Percentiles rank a stretch among this genome's conserved stretches.
Conservation (phyloP, 1,140 invertebrate species). For the Cylas formicarius region DNA sequence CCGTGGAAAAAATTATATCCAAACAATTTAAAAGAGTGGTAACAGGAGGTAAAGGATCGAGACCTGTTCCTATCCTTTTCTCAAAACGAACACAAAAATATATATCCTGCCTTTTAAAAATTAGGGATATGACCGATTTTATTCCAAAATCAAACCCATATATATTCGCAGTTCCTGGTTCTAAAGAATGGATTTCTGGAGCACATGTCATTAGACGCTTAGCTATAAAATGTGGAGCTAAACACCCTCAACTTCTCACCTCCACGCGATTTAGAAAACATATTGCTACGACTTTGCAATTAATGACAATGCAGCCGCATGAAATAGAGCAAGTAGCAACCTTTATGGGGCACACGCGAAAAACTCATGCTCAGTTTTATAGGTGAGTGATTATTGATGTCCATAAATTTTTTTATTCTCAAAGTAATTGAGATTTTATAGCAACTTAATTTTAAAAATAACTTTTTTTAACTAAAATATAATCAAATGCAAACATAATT, state of each 20-base stretch:
- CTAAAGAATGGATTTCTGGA: slow-evolving; percentile 18
- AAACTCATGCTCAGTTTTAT: no score
- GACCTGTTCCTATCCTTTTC: slow-evolving; percentile 20
- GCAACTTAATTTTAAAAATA: no score
- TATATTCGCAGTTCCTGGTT: slow-evolving; percentile 21
- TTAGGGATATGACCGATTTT: no score
- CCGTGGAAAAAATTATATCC: slow-evolving; percentile 12
- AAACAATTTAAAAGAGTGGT: slow-evolving; percentile 18
- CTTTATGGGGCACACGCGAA: slow-evolving; percentile 22
- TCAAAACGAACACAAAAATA: no score
- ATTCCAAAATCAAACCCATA: slow-evolving; percentile 23
- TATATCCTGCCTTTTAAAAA: no score
- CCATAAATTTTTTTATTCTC: no score
- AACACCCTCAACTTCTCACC: slow-evolving; percentile 20
- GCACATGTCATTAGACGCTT: slow-evolving; percentile 16
- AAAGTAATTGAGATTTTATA: no score
- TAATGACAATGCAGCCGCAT: slow-evolving; percentile 15
- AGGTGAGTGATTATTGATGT: no score
- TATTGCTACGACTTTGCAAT: slow-evolving; percentile 22
- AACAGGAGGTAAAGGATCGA: slow-evolving; percentile 10
- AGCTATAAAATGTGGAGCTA: slow-evolving; percentile 14
- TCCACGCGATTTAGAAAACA: slow-evolving; percentile 23
- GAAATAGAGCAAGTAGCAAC: slow-evolving; percentile 20
- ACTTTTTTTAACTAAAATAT: no score
- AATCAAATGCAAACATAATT: no score